phyloP scores from a whole-genome alignment of 2,113 vertebrate species.

The Protobothrops flavoviridis region DNA sequence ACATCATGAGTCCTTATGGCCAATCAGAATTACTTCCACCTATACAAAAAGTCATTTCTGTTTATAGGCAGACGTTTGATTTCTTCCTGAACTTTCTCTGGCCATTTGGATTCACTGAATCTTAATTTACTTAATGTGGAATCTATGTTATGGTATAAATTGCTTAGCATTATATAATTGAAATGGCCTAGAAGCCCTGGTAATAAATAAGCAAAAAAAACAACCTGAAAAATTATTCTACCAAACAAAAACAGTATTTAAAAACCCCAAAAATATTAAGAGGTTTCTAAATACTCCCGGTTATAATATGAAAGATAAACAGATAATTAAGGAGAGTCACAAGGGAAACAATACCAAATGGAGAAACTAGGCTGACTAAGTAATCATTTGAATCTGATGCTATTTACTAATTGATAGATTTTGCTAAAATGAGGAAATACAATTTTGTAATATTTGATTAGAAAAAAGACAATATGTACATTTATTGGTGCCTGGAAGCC shows the following conservation, averaged over 20 bases:
- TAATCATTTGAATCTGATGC: not conserved
- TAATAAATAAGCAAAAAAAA: not conserved
- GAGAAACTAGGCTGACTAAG: not conserved
- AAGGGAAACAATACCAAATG: not conserved
- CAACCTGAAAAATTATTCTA: not conserved
- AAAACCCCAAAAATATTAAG: not conserved
- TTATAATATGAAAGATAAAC: not conserved
- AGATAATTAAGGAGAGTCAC: not conserved
- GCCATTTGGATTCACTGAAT: not conserved
- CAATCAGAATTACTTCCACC: conserved; percentile 2
- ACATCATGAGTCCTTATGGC: not conserved
- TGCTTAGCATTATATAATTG: not conserved
- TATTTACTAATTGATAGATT: not conserved
- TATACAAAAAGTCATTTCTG: conserved; percentile 10
- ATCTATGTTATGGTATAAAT: not conserved
- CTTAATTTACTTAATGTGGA: not conserved
- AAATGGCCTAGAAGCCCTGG: not conserved
- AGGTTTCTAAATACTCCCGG: not conserved
- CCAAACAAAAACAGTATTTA: not conserved
- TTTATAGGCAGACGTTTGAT: conserved; percentile 8
- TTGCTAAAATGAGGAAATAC: not conserved
- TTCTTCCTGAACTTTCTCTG: not conserved
- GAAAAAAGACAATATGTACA: not conserved
- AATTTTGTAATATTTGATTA: not conserved
- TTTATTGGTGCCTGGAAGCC: not conserved